Evolutionary conservation across 2,113 vertebrate species (phyloP).

Genomic region (Campylorhamphus procurvoides): DNA sequence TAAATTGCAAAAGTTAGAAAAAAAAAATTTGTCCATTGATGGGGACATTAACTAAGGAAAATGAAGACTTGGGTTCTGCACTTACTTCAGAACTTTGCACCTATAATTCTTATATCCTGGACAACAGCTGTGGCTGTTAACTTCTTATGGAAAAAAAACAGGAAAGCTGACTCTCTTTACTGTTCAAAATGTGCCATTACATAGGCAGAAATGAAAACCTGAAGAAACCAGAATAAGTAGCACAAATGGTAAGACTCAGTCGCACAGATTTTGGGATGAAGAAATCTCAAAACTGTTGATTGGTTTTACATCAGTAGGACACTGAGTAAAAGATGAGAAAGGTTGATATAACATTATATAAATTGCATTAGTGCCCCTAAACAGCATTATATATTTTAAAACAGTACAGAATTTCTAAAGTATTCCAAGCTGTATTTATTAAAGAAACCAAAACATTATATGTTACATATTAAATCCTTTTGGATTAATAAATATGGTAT

Average conservation of each 20-base stretch:
- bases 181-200: background rate
- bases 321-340: background rate
- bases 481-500: background rate
- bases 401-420: background rate
- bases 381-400: background rate
- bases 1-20: background rate
- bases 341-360: background rate
- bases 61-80: background rate
- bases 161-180: background rate
- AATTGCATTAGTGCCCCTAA: background rate
- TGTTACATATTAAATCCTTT: background rate
- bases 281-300: background rate
- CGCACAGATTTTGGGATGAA: background rate
- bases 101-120: background rate
- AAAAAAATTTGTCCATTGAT: background rate
- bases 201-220: background rate
- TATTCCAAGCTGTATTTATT: background rate
- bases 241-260: background rate
- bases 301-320: background rate
- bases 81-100: background rate
- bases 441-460: background rate
- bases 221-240: background rate
- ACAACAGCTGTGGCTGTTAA: background rate
- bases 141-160: background rate
- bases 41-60: background rate